Base-by-base conservation (phyloP, 1,140 invertebrate genomes). In the Brachionus plicatilis region DNA sequence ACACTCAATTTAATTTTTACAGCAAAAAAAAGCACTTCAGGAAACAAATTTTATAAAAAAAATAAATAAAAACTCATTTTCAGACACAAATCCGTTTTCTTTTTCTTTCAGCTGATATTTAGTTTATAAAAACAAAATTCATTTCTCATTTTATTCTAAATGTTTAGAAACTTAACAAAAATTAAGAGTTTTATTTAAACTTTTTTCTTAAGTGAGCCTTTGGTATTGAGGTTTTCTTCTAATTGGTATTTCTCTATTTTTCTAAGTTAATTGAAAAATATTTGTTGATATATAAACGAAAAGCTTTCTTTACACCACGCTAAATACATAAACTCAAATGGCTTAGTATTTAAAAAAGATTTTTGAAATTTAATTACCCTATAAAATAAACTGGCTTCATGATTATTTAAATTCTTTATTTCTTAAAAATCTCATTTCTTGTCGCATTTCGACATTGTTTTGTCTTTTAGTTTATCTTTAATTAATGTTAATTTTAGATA, bases 231-330 rank as follows among this genome's bases (percentile, higher is more conserved):
- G 53, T 60, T 60, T 60, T 60, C 9, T 60, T 20, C 53, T 60
- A 60, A 60, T 60, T 60, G 53, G 53, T 60, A 60, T 60, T 60
- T 60, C 53, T 60, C 9, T 60, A 60, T 60, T 60, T 60, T 60
- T 60, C 53, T 60, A 60, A 60, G 53, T 60, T 60, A 60, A 60
- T 60, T 60, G 53, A 60, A 60, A 60, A 60, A 60, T 60, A 60
- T 60, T 60, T 60, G 53, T 60, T 60, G 53, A 60, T 60, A 60
- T 60, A 60, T 60, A 60, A 60, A 60, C 53, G 53, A 60, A 60
- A 60, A 60, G 53, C 20, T 60, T 60, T 60, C 53, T 60, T 60
- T 60, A 60, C 53, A 60, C 53, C 53, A 60, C 53, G 53, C 53
- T 60, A 60, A 60, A 60, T 60, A 60, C 53, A 60, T 60, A 60